phyloP scores from a whole-genome alignment of 1,140 invertebrate genomes.

The Eubasilissa regina region DNA sequence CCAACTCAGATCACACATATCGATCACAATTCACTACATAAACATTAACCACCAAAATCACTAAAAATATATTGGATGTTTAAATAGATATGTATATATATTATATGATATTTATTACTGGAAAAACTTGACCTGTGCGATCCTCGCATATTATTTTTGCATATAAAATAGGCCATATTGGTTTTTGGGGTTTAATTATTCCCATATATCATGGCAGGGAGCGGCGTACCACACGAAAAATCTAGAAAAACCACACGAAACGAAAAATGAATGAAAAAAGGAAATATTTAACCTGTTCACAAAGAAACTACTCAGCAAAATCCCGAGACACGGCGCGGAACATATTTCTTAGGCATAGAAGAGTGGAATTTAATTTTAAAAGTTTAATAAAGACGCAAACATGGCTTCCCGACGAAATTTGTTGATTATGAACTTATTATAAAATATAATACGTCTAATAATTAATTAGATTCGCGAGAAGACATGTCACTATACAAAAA shows the following conservation, averaged over 20 bases:
- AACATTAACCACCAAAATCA: too few species aligned
- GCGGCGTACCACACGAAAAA: background rate
- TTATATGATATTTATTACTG: background rate
- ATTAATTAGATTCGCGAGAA: too few species aligned
- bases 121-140: slow-evolving; percentile 11
- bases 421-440: background rate
- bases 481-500: too few species aligned
- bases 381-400: slow-evolving; percentile 37
- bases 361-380: slow-evolving; percentile 47
- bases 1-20: too few species aligned
- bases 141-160: slow-evolving; percentile 8
- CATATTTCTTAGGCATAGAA: slow-evolving; percentile 21
- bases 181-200: slow-evolving; percentile 30
- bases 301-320: slow-evolving; percentile 22
- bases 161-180: slow-evolving; percentile 19
- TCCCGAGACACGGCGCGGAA: slow-evolving; percentile 23
- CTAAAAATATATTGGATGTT: too few species aligned
- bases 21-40: too few species aligned
- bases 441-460: too few species aligned
- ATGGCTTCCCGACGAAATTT: background rate
- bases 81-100: slow-evolving; percentile 3
- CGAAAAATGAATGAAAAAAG: slow-evolving; percentile 11
- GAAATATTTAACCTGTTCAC: slow-evolving; percentile 38
- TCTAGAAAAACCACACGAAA: background rate
- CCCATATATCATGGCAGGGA: slow-evolving; percentile 21